Evolutionary conservation across 2,113 vertebrate species (phyloP), one percentile per base, ranked within the genome.

Genomic region (Sterrhoptilus dennistouni): DNA sequence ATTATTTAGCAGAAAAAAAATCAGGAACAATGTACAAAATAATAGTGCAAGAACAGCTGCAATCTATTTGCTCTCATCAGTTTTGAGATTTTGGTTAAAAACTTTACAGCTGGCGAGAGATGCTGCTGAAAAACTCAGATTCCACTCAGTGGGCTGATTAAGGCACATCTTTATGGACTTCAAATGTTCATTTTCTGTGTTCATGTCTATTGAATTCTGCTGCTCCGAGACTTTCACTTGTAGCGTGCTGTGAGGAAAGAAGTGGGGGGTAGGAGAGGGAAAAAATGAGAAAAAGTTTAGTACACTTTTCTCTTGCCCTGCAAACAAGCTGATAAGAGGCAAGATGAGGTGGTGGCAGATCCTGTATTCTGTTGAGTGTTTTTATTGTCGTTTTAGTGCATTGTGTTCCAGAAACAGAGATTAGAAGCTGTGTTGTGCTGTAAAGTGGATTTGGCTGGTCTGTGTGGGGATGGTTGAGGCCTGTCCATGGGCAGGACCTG

Each of bases 111-210:
- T 97, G 87, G 93, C 50, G 87, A 98, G 96, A 92, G 98, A 95
- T 85, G 97, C 83, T 97, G 98, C 83, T 98, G 98, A 97, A 95
- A 98, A 93, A 96, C 94, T 98, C 97, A 97, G 96, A 95, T 97
- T 98, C 98, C 98, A 98, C 89, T 97, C 98, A 96, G 83, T 92
- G 96, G 98, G 98, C 95, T 84, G 98, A 96, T 97, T 98, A 98
- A 98, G 98, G 98, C 98, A 98, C 98, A 97, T 98, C 97, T 97
- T 98, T 97, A 98, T 96, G 87, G 97, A 96, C 96, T 97, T 98
- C 97, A 98, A 92, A 96, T 97, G 97, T 94, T 97, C 94, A 89
- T 94, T 98, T 96, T 96, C 97, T 98, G 97, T 96, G 35, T 96
- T 97, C 96, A 49, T 95, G 80, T 98, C 98, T 93, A 98, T 97